phyloP scores from a whole-genome alignment of 2,113 vertebrate genomes.

The Podilymbus podiceps region DNA sequence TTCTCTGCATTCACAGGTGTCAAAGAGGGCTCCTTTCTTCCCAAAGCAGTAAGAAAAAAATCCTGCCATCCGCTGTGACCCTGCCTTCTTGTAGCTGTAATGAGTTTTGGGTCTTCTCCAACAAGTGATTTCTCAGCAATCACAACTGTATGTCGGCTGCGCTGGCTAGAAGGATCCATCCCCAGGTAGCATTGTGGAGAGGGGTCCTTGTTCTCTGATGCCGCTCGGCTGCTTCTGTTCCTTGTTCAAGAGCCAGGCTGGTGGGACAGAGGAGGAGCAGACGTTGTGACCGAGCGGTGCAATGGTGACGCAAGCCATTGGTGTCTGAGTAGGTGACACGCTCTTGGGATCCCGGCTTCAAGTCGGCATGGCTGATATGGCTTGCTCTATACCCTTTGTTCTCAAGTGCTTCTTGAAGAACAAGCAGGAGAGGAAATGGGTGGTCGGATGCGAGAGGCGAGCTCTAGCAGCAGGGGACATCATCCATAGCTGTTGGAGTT shows the following conservation, averaged over 20 bases:
- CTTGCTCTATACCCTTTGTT: not conserved
- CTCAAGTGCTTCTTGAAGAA: not conserved
- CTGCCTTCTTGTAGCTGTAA: not conserved
- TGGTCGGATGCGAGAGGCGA: not conserved
- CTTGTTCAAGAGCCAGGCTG: not conserved
- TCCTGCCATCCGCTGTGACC: not conserved
- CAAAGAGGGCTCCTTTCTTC: not conserved
- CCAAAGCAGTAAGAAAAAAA: not conserved
- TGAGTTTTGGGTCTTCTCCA: not conserved
- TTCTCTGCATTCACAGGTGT: not conserved
- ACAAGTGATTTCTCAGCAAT: not conserved
- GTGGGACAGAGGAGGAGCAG: not conserved
- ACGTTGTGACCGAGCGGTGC: accelerated
- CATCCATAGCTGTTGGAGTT: not conserved
- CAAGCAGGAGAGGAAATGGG: not conserved
- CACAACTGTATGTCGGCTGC: not conserved
- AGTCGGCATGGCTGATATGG: not conserved
- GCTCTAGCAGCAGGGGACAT: not conserved
- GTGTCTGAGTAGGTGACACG: accelerated
- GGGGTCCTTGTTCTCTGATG: not conserved
- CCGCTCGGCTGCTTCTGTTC: not conserved
- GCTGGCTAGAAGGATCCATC: not conserved
- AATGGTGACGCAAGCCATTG: not conserved
- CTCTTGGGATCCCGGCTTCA: not conserved
- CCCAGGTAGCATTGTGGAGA: not conserved